Evolutionary conservation across 2,888 invertebrate genomes (phyloP).

Genomic region (Portevinia maculata): DNA sequence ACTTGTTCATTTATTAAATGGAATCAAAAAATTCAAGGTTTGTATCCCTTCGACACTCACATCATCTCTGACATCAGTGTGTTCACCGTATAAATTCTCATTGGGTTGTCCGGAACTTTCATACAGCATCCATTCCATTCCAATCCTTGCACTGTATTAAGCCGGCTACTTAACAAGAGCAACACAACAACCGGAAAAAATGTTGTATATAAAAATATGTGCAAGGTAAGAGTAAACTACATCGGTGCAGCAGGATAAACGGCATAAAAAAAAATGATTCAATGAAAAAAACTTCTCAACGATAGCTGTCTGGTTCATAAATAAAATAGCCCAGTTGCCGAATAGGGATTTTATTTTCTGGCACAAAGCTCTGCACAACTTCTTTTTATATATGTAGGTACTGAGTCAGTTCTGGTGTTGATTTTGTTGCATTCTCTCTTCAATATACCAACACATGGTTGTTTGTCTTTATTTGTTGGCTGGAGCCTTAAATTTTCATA

Average conservation of each 20-base stretch:
- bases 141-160: slow-evolving; percentile 49
- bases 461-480: slow-evolving; percentile 61
- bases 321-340: slow-evolving; percentile 62
- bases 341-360: slow-evolving; percentile 46
- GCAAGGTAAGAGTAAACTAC: slow-evolving; percentile 13
- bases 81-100: slow-evolving; percentile 10
- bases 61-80: not conserved
- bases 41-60: slow-evolving; percentile 45
- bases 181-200: slow-evolving; percentile 25
- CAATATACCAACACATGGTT: slow-evolving; percentile 8
- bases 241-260: not conserved
- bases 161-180: slow-evolving; percentile 43
- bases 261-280: slow-evolving; percentile 19
- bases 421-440: slow-evolving; percentile 23
- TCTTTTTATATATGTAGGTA: slow-evolving; percentile 9
- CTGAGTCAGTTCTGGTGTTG: slow-evolving; percentile 25
- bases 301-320: slow-evolving; percentile 60
- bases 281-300: slow-evolving; percentile 4
- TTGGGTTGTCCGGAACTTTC: not conserved
- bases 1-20: slow-evolving; percentile 63
- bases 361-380: not conserved
- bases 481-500: slow-evolving; percentile 69
- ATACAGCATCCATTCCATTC: slow-evolving; percentile 9
- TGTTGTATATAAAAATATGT: slow-evolving; percentile 34
- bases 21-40: slow-evolving; percentile 42